Conservation (phyloP, 1,140 invertebrate genomes). For the Drosophila kohkoa region DNA sequence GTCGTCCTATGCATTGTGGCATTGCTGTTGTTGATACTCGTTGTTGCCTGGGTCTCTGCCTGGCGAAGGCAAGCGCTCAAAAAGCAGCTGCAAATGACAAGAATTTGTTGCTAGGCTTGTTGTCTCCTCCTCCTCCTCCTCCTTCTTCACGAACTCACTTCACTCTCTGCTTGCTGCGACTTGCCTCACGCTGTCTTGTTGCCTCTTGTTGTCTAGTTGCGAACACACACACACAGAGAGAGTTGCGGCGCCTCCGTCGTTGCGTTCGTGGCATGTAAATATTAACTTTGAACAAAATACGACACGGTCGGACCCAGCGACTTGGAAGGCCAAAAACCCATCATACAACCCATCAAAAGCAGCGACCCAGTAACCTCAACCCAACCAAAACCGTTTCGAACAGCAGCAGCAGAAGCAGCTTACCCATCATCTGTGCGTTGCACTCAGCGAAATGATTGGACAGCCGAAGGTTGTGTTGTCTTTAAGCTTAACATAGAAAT, state of each 20-base stretch:
- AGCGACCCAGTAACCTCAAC: neutral
- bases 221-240: neutral
- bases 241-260: conserved; percentile 4
- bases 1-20: conserved; percentile 32
- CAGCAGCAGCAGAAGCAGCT: too few relatives aligned
- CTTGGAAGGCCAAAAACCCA: conserved; percentile 43
- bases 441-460: conserved; percentile 26
- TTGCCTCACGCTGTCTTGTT: neutral
- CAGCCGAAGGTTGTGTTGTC: neutral
- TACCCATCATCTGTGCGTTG: neutral
- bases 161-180: neutral
- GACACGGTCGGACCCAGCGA: conserved; percentile 55
- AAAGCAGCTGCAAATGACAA: conserved; percentile 79
- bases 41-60: conserved; percentile 15
- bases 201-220: conserved; percentile 10
- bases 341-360: conserved; percentile 16
- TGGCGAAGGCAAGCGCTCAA: conserved; percentile 32
- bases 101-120: conserved; percentile 71
- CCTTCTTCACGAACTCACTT: neutral
- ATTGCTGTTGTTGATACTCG: conserved; percentile 48
- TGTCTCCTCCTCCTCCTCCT: neutral
- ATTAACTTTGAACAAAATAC: conserved; percentile 81
- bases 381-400: too few relatives aligned
- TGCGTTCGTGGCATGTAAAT: conserved; percentile 76
- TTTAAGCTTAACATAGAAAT: too few relatives aligned